Evolutionary conservation across 2,797 vertebrate species (phyloP), one percentile per base, ranked within the genome.

Genomic region (Rhodeus uyekii): DNA sequence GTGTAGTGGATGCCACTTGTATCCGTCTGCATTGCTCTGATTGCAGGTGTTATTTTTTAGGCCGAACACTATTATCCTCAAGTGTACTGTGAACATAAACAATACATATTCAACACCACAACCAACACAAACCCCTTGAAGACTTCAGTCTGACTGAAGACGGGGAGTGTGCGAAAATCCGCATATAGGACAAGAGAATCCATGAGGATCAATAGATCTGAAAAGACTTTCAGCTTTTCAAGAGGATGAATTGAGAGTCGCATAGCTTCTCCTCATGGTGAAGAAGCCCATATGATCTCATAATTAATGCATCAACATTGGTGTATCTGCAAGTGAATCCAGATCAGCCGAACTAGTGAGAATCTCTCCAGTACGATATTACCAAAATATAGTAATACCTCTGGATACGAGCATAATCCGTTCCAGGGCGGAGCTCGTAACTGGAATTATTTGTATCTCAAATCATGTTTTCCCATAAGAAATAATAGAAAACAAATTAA

Each of bases 41-140:
- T 82, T 76, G 76, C 60, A 69, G 64, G 63, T 82, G 50, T 76
- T 60, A 76, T 68, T 58, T 60, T 42, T 13, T 27, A 69, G 29
- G 74, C 81, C 73, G 60, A 36, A 82, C 27, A 76, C 81, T 53
- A 64, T 81, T 75, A 55, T 75, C 50, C 73, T 82, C 73, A 60
- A 82, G 72, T 67, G 80, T 68, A 58, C 72, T 34, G 48, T 32
- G 61, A 76, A 68, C 48, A 82, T 68, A 82, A 76, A 68, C 63
- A 58, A 82, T 82, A 63, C 73, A 68, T 61, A 82, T 82, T 76
- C 48, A 76, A 76, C 73, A 68, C 48, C 73, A 81, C 46, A 67
- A 24, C 80, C 71, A 39, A 73, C 44, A 74, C 69, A 39, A 81
- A 65, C 34, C 71, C 69, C 65, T 75, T 71, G 75, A 72, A 80